phyloP scores from a whole-genome alignment of 2,888 invertebrate genomes.

The Torymus tubicola region DNA sequence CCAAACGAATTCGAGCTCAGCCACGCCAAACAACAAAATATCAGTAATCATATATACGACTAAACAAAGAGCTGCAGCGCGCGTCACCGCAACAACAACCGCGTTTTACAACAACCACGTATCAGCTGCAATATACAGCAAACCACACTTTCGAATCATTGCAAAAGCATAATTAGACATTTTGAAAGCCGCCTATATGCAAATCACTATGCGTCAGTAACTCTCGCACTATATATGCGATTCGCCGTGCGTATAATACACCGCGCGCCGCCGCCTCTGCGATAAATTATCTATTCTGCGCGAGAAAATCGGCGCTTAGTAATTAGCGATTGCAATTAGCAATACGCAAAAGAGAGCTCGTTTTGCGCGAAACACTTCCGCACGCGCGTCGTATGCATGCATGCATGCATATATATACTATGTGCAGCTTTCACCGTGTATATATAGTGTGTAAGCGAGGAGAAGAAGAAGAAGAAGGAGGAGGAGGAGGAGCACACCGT shows the following conservation, averaged over 20 bases:
- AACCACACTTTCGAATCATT: constrained; percentile 12
- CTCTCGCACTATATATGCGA: not conserved
- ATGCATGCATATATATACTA: too few relatives aligned
- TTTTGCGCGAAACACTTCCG: constrained; percentile 48
- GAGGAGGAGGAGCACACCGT: too few relatives aligned
- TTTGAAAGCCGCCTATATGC: constrained; percentile 50
- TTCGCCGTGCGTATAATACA: constrained; percentile 14
- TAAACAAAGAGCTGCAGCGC: constrained; percentile 3
- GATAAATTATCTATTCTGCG: constrained; percentile 55
- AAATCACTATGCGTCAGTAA: not conserved
- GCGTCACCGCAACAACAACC: not conserved
- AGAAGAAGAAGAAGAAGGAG: too few relatives aligned
- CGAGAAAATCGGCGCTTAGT: constrained; percentile 58
- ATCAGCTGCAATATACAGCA: too few relatives aligned
- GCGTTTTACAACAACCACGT: not conserved
- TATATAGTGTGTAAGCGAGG: too few relatives aligned
- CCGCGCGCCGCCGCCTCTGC: not conserved
- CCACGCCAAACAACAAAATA: too few relatives aligned
- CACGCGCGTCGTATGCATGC: not conserved
- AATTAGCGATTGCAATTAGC: constrained; percentile 58
- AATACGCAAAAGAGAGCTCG: constrained; percentile 48
- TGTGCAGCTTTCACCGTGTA: too few relatives aligned
- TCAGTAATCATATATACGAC: not conserved
- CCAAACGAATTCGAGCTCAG: too few relatives aligned
- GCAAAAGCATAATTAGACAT: constrained; percentile 47